phyloP scores from a whole-genome alignment of 2,888 invertebrate species.

The Matsumyia berberina region DNA sequence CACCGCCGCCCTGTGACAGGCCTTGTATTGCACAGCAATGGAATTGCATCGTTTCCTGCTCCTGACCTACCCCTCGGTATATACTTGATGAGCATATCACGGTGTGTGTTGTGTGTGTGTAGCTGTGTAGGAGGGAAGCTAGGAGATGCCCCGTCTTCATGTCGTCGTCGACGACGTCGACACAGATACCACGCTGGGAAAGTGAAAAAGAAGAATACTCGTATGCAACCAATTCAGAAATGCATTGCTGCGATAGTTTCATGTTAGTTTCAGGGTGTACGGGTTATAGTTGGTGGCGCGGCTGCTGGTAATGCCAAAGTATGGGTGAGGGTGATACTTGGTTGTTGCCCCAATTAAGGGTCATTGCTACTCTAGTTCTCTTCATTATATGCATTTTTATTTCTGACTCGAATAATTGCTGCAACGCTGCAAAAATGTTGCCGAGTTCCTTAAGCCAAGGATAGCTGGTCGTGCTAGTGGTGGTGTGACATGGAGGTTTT shows the following conservation, averaged over 20 bases:
- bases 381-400: constrained; percentile 73
- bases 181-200: constrained; percentile 19
- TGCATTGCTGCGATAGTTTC: constrained; percentile 56
- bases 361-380: constrained; percentile 79
- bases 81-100: constrained; percentile 3
- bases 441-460: constrained; percentile 48
- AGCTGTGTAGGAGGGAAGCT: constrained; percentile 35
- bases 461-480: constrained; percentile 21
- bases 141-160: constrained; percentile 32
- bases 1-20: constrained; percentile 40
- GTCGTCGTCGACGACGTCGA: constrained; percentile 20
- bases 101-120: neutral
- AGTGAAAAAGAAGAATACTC: constrained; percentile 7
- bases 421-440: constrained; percentile 59
- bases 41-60: constrained; percentile 73
- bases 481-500: constrained; percentile 2
- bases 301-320: constrained; percentile 17
- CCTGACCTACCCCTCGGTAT: constrained; percentile 75
- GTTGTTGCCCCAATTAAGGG: constrained; percentile 80
- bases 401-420: constrained; percentile 66
- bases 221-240: constrained; percentile 63
- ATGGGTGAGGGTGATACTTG: constrained; percentile 72
- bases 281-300: neutral
- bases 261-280: constrained; percentile 38
- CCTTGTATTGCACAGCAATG: constrained; percentile 65